Evolutionary conservation across 2,113 vertebrate genomes (phyloP), one percentile per base, ranked within the genome.

Genomic region (Speoplatyrhinus poulsoni): DNA sequence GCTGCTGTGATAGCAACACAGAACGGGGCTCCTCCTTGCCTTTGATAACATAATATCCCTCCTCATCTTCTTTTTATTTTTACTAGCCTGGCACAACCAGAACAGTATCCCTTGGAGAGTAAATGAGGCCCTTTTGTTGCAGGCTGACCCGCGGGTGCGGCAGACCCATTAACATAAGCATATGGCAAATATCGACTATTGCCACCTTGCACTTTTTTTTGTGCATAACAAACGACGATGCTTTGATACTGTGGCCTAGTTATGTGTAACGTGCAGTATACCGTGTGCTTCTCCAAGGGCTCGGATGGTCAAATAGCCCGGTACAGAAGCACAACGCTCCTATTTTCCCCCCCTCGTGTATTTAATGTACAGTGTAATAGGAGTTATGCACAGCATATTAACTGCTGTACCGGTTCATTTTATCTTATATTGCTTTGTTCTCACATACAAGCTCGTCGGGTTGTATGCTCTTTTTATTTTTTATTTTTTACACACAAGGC

Each of bases 1-100:
- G 83, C 76, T 88, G 86, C 90, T 90, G 89, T 89, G 87, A 88
- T 90, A 82, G 90, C 88, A 87, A 83, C 88, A 89, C 80, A 62
- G 81, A 82, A 82, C 70, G 79, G 72, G 83, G 88, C 85, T 90
- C 88, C 88, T 87, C 67, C 76, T 79, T 76, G 80, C 81, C 86
- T 92, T 90, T 91, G 89, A 91, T 92, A 26, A 81, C 85, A 75
- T 65, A 82, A 87, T 86, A 85, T 81, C 82, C 82, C 80, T 76
- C 80, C 55, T 83, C 55, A 85, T 83, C 72, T 86, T 86, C 86
- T 76, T 88, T 88, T 84, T 86, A 87, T 87, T 73, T 89, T 84
- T 86, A 87, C 87, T 79, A 76, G 81, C 77, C 81, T 69, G 79
- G 87, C 88, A 87, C 82, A 85, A 87, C 81, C 76, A 77, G 81